Evolutionary conservation across 2,113 vertebrate species (phyloP).

Genomic region (Candoia aspera): DNA sequence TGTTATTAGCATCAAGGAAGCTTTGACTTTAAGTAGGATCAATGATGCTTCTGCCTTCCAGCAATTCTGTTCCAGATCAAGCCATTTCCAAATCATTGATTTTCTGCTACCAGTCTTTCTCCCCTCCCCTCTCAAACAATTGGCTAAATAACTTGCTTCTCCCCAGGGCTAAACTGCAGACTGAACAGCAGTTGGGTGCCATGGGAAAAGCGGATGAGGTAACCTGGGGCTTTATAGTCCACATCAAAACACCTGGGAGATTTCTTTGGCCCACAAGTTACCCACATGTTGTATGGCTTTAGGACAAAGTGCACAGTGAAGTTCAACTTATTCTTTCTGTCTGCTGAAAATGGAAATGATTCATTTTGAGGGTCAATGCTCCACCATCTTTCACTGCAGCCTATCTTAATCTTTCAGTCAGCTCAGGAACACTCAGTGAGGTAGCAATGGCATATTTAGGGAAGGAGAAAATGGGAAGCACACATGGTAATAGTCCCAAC

Average conservation of each 20-base stretch:
- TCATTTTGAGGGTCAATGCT: background rate
- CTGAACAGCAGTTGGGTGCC: background rate
- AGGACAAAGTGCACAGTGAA: background rate
- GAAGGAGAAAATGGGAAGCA: background rate
- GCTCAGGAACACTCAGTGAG: background rate
- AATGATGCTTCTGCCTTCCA: background rate
- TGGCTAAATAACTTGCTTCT: background rate
- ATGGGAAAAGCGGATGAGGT: background rate
- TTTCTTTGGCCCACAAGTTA: background rate
- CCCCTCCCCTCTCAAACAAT: background rate
- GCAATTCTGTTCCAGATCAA: background rate
- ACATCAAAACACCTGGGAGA: background rate
- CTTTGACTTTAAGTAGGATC: background rate
- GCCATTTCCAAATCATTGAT: background rate
- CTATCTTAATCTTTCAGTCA: background rate
- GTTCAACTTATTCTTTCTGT: background rate
- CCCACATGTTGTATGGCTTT: background rate
- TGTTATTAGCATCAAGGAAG: background rate
- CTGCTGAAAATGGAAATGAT: background rate
- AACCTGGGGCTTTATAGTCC: background rate
- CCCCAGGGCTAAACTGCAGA: background rate
- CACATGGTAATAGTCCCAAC: background rate
- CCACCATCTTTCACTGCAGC: background rate
- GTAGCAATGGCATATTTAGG: background rate
- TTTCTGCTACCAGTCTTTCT: background rate